A percentile compares a stretch with the other conserved stretches of the same genome.
phyloP scores from a whole-genome alignment of 2,797 vertebrate species.

The Graptemys geographica region DNA sequence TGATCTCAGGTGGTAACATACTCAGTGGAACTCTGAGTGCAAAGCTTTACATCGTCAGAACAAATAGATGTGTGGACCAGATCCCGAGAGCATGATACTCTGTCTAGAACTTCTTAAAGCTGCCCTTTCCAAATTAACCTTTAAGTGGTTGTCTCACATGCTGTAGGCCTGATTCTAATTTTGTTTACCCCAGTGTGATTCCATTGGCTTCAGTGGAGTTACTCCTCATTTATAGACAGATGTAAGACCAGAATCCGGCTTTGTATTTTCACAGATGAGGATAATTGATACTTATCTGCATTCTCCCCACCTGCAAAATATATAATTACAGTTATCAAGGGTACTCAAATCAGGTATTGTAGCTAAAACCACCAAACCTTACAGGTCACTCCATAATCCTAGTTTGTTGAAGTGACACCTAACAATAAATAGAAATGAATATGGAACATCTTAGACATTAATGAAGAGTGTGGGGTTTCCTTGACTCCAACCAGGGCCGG shows the following conservation, averaged over 20 bases:
- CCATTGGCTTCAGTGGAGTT: constrained; percentile 3
- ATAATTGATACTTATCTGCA: not conserved
- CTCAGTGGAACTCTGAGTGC: not conserved
- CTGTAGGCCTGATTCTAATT: not conserved
- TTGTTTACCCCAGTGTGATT: not conserved
- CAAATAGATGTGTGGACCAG: not conserved
- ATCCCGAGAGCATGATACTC: constrained; percentile 41
- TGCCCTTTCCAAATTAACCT: constrained; percentile 21
- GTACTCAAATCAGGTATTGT: constrained; percentile 18
- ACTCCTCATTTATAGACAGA: not conserved
- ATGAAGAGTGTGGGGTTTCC: constrained; percentile 43
- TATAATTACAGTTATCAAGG: constrained; percentile 22
- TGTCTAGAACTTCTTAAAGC: constrained; percentile 52
- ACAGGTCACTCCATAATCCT: constrained; percentile 19
- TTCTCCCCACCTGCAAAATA: not conserved
- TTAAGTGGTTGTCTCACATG: not conserved
- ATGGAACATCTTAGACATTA: constrained; percentile 29
- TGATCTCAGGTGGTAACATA: constrained; percentile 55
- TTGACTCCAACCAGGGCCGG: not conserved
- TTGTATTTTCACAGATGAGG: not conserved
- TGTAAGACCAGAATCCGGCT: not conserved
- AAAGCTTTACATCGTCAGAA: constrained; percentile 49
- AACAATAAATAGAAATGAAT: constrained; percentile 23
- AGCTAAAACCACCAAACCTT: constrained; percentile 33
- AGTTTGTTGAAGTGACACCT: constrained; percentile 28